Conservation (phyloP, 2,888 invertebrate species). For the Zaprionus lineosus region DNA sequence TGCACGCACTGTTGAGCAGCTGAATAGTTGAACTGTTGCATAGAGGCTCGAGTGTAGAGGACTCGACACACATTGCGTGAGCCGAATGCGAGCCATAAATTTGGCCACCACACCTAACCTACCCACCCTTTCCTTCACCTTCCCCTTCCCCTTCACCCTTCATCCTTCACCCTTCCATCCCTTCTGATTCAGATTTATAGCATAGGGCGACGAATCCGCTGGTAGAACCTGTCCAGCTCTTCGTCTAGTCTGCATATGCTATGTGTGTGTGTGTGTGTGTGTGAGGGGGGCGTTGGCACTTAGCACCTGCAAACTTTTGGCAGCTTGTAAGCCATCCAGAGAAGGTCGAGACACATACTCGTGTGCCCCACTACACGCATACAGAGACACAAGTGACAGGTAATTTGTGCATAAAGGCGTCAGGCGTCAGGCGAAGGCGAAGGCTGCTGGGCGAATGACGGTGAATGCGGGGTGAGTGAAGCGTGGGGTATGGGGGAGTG, state of each 20-base stretch:
- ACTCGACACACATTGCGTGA: slow-evolving; percentile 9
- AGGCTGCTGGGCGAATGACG: not conserved
- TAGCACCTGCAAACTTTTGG: slow-evolving; percentile 23
- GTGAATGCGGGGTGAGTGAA: slow-evolving; percentile 40
- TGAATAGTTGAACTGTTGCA: slow-evolving; percentile 27
- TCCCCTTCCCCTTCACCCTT: too few relatives aligned
- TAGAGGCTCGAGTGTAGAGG: too few relatives aligned
- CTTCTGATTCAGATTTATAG: slow-evolving; percentile 53
- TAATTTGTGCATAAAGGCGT: slow-evolving; percentile 69
- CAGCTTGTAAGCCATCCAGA: too few relatives aligned
- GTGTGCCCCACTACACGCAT: slow-evolving; percentile 26
- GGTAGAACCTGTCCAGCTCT: slow-evolving; percentile 24
- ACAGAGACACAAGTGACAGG: slow-evolving; percentile 70
- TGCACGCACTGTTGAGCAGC: slow-evolving; percentile 61
- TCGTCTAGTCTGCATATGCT: not conserved
- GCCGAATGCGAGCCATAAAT: slow-evolving; percentile 52
- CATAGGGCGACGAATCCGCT: slow-evolving; percentile 28
- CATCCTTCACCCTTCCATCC: too few relatives aligned
- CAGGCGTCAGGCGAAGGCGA: not conserved
- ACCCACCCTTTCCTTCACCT: too few relatives aligned
- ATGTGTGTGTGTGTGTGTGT: slow-evolving; percentile 2
- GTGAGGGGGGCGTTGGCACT: slow-evolving; percentile 15
- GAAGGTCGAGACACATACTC: not conserved
- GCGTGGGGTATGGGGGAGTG: not conserved
- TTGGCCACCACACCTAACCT: slow-evolving; percentile 23